phyloP scores from a whole-genome alignment of 64 coral and sea anemone species.

The Stichodactyla mertensii region DNA sequence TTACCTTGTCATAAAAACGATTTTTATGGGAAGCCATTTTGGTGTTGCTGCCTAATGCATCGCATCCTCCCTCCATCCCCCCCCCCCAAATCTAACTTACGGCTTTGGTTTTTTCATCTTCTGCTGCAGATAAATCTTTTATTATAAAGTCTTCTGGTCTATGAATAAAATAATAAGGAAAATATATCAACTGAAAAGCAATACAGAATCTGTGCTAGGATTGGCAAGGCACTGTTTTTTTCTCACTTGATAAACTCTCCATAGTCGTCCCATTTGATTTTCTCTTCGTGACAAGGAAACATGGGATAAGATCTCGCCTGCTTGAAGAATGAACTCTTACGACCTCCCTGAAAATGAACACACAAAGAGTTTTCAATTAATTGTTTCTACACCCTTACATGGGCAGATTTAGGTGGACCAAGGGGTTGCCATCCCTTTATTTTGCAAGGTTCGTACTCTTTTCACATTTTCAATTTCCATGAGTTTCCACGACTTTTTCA shows the following conservation, averaged over 20 bases:
- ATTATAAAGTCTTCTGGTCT: slow-evolving; percentile 94
- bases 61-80: no score
- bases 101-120: slow-evolving; percentile 80
- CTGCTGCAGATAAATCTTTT: slow-evolving; percentile 55
- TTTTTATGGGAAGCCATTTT: no score
- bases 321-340: slow-evolving; percentile 96
- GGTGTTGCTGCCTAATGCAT: no score
- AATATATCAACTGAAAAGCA: background rate
- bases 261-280: slow-evolving; percentile 96
- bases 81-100: slow-evolving; percentile 9
- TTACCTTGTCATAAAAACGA: no score
- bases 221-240: no score
- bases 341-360: slow-evolving; percentile 52
- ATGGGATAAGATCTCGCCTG: slow-evolving; percentile 95
- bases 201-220: background rate
- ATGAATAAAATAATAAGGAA: background rate
- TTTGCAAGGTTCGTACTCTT: no score
- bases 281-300: slow-evolving; percentile 96
- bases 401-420: no score
- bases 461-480: no score
- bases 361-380: background rate
- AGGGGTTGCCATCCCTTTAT: no score
- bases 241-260: slow-evolving; percentile 89
- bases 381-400: no score
- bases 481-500: no score